These are phyloP conservation scores for Notodromas monacha DNA, from an alignment of 2,888 invertebrate species.

Conservation along the genomic window DNA sequence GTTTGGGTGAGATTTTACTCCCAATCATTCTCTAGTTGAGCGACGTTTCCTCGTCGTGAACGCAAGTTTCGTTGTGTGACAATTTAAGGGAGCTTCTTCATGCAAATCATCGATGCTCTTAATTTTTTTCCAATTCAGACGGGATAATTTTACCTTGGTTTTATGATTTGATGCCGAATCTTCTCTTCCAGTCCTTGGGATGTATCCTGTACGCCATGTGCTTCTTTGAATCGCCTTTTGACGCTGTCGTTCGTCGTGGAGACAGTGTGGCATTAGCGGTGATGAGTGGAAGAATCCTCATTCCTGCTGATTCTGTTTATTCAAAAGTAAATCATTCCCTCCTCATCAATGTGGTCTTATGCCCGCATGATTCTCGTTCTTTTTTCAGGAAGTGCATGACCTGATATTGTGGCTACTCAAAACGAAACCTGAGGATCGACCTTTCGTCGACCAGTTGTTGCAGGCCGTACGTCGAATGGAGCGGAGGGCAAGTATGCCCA, in stretches of 20 bases:
- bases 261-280: slow-evolving; percentile 48
- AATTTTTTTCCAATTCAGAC: too few species aligned
- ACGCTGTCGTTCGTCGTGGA: slow-evolving; percentile 44
- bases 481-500: neutral
- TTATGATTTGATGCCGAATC: neutral
- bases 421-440: slow-evolving; percentile 38
- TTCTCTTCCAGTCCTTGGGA: slow-evolving; percentile 31
- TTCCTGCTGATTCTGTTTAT: slow-evolving; percentile 32
- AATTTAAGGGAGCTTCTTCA: too few species aligned
- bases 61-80: too few species aligned
- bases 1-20: slow-evolving; percentile 42
- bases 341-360: too few species aligned
- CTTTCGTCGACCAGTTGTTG: slow-evolving; percentile 36
- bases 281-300: slow-evolving; percentile 33
- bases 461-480: slow-evolving; percentile 21
- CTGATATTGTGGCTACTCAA: slow-evolving; percentile 32
- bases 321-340: too few species aligned
- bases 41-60: too few species aligned
- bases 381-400: slow-evolving; percentile 29
- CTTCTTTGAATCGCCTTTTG: slow-evolving; percentile 53
- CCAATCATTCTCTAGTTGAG: neutral
- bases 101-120: too few species aligned
- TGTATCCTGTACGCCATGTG: slow-evolving; percentile 54
- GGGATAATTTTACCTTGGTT: neutral
- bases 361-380: too few species aligned